Conservation (phyloP, 2,888 invertebrate genomes). For the Arctia plantaginis region DNA sequence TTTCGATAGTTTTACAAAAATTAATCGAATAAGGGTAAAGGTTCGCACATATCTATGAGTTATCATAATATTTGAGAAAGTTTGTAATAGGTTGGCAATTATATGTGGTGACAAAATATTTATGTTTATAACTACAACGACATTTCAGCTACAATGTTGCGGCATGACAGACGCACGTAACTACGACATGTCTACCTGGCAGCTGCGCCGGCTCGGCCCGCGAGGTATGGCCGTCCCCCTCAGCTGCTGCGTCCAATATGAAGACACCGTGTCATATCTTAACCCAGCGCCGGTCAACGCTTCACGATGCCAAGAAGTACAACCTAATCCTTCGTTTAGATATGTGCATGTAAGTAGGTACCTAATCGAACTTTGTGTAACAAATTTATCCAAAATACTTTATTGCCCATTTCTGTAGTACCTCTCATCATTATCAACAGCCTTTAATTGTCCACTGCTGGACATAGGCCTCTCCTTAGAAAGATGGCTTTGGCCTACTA, state of each 20-base stretch:
- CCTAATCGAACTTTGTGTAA: neutral
- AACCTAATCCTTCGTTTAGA: conserved; percentile 86
- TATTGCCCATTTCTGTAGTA: neutral
- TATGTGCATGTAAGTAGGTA: conserved; percentile 84
- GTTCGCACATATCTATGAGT: neutral
- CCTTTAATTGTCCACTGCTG: too few species aligned
- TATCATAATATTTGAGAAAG: neutral
- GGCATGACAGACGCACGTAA: conserved; percentile 92
- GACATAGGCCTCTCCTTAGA: too few species aligned
- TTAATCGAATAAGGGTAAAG: too few species aligned
- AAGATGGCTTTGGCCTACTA: too few species aligned
- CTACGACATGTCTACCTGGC: conserved; percentile 93
- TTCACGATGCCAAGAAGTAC: conserved; percentile 89
- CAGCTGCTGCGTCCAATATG: conserved; percentile 90
- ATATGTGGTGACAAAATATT: neutral
- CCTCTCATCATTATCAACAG: too few species aligned
- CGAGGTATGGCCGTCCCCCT: conserved; percentile 89
- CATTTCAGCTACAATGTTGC: conserved; percentile 91
- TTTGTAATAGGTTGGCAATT: neutral
- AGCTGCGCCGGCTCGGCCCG: conserved; percentile 90
- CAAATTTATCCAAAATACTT: neutral
- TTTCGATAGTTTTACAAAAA: too few species aligned
- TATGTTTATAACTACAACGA: neutral
- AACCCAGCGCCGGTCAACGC: conserved; percentile 92
- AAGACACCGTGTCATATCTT: conserved; percentile 87